Base-by-base conservation (phyloP, 2,888 invertebrate genomes). In the Amphipyra tragopoginis region DNA sequence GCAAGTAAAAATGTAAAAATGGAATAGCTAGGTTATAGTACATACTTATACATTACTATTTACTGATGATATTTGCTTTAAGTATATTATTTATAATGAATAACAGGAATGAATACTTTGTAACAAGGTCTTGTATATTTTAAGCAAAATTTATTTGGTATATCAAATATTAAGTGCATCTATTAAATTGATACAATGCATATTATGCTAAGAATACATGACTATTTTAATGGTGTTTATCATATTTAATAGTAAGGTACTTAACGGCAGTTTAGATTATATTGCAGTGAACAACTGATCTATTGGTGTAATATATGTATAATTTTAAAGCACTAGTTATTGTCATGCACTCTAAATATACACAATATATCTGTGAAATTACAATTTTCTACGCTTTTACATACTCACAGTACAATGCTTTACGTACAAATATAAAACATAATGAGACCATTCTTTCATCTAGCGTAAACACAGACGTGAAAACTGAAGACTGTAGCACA, bases 321-420 rank as follows among this genome's bases (percentile, higher is more conserved):
- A 48, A 78, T 80, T 84, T 87, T 90, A 87, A 93, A 92, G 90
- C 90, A 87, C 89, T 92, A 93, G 64, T 93, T 94, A 93, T 94
- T 94, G 94, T 94, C 94, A 94, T 94, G 94, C 94, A 91, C 89
- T 90, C 90, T 89, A 90, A 81, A 66, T 52, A 61, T 71, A 75
- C 56, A 61, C 51, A 76, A 81, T 76, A 79, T 65, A 73, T 70
- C 49, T 64, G 78, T 81, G 77, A 79, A 78, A 77, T 74, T 64
- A 75, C 69, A 65, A 72, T 65, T 68, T 48, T 76, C 81, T 74
- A 81, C 79, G 79, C 74, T 79, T 78, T 75, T 77, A 78, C 72
- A 80, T 64, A 74, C 75, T 69, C 73, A 77, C 69, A 68, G 65
- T 72, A 75, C 70, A 50, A 75, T 63, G 73, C 71, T 73, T 75